Evolutionary conservation across 2,888 invertebrate species (phyloP).

Genomic region (Julus scanicus): DNA sequence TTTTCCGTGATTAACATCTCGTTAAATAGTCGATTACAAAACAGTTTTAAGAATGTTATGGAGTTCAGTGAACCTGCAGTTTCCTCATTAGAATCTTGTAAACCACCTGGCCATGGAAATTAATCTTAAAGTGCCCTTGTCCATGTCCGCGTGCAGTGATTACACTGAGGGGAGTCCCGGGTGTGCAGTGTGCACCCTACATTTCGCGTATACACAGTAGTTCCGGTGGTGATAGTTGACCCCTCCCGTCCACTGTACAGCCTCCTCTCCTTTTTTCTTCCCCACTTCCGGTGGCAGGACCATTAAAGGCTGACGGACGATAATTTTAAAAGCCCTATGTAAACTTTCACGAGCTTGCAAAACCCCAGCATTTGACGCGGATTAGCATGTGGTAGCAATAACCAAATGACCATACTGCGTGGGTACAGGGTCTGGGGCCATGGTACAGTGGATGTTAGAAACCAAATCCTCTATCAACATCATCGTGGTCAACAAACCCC

Average conservation of each 20-base stretch:
- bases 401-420: not conserved
- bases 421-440: not conserved
- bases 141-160: not conserved
- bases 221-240: slow-evolving; percentile 3
- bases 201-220: not conserved
- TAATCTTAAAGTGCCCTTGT: not conserved
- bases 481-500: not conserved
- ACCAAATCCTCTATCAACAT: slow-evolving; percentile 4
- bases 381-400: not conserved
- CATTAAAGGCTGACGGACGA: not conserved
- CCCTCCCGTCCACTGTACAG: not conserved
- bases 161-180: not conserved
- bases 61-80: not conserved
- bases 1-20: no score
- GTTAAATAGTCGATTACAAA: no score
- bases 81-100: not conserved
- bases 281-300: slow-evolving; percentile 16
- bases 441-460: not conserved
- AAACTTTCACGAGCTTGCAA: not conserved
- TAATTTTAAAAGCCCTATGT: not conserved
- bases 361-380: not conserved
- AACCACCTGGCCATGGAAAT: not conserved
- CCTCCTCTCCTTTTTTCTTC: not conserved
- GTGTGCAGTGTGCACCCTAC: not conserved
- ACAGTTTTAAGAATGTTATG: not conserved